Percentiles rank a stretch among this genome's conserved stretches.
phyloP scores from a whole-genome alignment of 2,888 invertebrate genomes.

The Gari tellinella region DNA sequence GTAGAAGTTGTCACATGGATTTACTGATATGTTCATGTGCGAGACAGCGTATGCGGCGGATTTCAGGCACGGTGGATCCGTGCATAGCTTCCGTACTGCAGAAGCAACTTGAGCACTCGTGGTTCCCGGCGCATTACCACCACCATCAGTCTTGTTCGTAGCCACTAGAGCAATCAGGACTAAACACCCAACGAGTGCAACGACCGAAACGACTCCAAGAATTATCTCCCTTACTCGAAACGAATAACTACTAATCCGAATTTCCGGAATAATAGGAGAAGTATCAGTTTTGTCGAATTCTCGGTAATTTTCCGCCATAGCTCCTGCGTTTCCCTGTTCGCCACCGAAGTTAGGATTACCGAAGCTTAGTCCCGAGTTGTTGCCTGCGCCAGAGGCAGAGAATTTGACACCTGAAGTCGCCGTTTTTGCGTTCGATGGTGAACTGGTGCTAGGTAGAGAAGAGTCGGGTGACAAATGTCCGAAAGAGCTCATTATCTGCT shows the following conservation, averaged over 20 bases:
- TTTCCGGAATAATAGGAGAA: conserved; percentile 66
- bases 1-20: conserved; percentile 86
- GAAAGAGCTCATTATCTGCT: no score
- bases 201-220: conserved; percentile 54
- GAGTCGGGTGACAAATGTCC: background rate
- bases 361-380: conserved; percentile 20
- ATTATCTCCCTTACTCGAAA: conserved; percentile 73
- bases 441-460: background rate
- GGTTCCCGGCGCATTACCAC: conserved; percentile 12
- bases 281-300: conserved; percentile 68
- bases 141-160: conserved; percentile 23
- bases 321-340: background rate
- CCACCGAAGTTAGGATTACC: conserved; percentile 32
- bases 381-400: conserved; percentile 8
- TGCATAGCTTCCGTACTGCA: conserved; percentile 54
- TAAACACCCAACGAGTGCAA: conserved; percentile 66
- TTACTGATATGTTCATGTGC: conserved; percentile 70
- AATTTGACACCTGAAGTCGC: conserved; percentile 31
- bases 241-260: conserved; percentile 52
- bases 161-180: conserved; percentile 69
- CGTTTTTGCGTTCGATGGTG: conserved; percentile 12
- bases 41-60: conserved; percentile 67
- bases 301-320: conserved; percentile 72
- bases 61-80: conserved; percentile 68
- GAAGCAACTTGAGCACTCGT: conserved; percentile 44